Percentiles rank a stretch among this genome's conserved stretches.
phyloP scores from a whole-genome alignment of 2,113 vertebrate genomes.

The Perognathus longimembris region DNA sequence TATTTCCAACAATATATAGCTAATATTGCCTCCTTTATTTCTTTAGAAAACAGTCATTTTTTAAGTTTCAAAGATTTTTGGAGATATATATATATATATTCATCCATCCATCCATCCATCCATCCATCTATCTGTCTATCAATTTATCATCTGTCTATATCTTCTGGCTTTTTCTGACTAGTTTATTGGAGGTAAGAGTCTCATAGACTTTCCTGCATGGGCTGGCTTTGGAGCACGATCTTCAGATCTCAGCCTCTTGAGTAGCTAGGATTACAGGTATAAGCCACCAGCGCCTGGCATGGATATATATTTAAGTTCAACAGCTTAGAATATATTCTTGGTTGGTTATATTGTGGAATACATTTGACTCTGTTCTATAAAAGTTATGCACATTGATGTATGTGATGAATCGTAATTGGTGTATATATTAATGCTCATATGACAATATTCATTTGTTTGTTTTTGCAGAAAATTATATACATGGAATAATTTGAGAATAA shows the following conservation, averaged over 20 bases:
- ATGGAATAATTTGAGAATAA: conserved; percentile 50
- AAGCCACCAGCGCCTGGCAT: too few species aligned
- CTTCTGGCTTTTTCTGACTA: too few species aligned
- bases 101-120: too few species aligned
- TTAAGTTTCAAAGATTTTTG: too few species aligned
- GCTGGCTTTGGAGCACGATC: too few species aligned
- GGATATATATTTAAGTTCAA: background rate
- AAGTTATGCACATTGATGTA: background rate
- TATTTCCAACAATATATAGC: background rate
- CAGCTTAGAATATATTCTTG: background rate
- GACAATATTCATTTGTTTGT: background rate
- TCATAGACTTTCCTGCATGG: too few species aligned
- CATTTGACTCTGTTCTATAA: background rate
- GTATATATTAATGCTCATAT: background rate
- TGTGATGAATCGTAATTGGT: background rate
- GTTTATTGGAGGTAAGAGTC: too few species aligned
- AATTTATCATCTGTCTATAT: too few species aligned
- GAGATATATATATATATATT: too few species aligned
- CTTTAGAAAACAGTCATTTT: background rate
- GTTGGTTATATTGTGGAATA: background rate
- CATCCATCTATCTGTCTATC: too few species aligned
- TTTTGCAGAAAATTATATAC: conserved; percentile 47
- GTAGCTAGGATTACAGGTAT: too few species aligned
- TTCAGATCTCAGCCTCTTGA: too few species aligned
- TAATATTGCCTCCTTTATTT: background rate